Evolutionary conservation across 2,797 vertebrate genomes (phyloP).

Genomic region (Remorina albescens): DNA sequence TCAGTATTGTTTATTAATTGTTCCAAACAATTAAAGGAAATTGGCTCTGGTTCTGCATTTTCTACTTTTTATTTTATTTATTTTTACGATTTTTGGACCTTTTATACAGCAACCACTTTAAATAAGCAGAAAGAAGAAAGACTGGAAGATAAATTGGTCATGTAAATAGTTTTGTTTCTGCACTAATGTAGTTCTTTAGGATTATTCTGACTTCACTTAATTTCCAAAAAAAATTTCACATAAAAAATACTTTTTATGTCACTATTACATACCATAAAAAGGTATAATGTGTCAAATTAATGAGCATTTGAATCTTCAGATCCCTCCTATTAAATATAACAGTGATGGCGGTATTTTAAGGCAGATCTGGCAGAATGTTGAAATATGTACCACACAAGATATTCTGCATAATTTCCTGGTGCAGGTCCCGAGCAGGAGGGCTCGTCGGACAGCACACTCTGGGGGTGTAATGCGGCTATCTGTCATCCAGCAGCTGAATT

Average conservation of each 20-base stretch:
- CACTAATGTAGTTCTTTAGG: neutral
- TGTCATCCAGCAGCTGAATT: conserved; percentile 79
- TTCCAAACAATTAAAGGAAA: neutral
- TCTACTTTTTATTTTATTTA: neutral
- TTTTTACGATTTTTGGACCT: neutral
- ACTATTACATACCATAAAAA: neutral
- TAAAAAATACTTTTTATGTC: no score
- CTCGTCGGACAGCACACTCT: conserved; percentile 68
- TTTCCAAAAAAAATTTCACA: no score
- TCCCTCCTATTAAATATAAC: neutral
- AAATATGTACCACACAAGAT: conserved; percentile 46
- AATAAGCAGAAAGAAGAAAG: neutral
- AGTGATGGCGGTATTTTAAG: conserved; percentile 19
- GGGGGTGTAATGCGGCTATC: conserved; percentile 75
- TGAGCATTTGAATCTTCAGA: neutral
- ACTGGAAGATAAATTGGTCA: neutral
- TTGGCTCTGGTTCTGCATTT: no score
- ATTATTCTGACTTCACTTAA: no score
- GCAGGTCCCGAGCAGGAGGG: conserved; percentile 53
- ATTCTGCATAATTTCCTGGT: conserved; percentile 61
- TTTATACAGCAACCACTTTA: neutral
- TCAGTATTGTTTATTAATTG: no score
- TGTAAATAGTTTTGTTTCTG: no score
- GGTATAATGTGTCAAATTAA: neutral
- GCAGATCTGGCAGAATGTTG: conserved; percentile 46